Evolutionary conservation across 2,888 invertebrate species (phyloP).

Genomic region (Dexiosoma caninum): DNA sequence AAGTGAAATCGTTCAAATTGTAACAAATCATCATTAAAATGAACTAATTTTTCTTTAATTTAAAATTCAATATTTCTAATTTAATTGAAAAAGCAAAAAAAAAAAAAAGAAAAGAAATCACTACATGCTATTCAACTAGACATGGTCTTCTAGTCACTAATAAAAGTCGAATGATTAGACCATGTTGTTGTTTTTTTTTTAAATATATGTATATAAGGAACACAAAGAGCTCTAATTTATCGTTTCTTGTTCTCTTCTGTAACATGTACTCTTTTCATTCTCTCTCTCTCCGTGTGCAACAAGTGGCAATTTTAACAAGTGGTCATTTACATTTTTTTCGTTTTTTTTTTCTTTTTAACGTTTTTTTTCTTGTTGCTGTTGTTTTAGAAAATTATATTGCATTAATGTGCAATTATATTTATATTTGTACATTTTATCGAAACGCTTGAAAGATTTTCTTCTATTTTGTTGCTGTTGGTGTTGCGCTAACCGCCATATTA

Average conservation of each 20-base stretch:
- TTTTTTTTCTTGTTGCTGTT: slow-evolving; percentile 16
- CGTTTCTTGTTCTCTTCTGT: slow-evolving; percentile 17
- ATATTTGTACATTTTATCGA: slow-evolving; percentile 44
- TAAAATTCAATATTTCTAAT: slow-evolving; percentile 9
- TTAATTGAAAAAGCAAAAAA: neutral
- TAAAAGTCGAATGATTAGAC: slow-evolving; percentile 23
- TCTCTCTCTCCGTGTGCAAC: neutral
- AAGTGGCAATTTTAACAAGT: neutral
- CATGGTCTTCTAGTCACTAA: no score
- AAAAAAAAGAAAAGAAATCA: neutral
- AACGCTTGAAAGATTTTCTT: slow-evolving; percentile 52
- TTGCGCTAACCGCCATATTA: slow-evolving; percentile 26
- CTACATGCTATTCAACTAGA: slow-evolving; percentile 7
- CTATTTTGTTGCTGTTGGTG: slow-evolving; percentile 30
- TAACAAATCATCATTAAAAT: slow-evolving; percentile 15
- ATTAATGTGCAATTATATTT: slow-evolving; percentile 61
- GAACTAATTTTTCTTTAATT: neutral
- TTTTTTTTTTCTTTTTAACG: slow-evolving; percentile 10
- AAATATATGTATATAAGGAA: no score
- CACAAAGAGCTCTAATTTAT: neutral
- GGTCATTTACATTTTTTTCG: slow-evolving; percentile 52
- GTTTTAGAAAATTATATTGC: slow-evolving; percentile 55
- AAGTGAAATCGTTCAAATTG: slow-evolving; percentile 17
- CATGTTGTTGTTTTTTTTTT: slow-evolving; percentile 23
- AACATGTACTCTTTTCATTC: neutral